These are phyloP conservation scores for Microchrysa polita DNA, from an alignment of 2,888 invertebrate species.

Conservation along the genomic window DNA sequence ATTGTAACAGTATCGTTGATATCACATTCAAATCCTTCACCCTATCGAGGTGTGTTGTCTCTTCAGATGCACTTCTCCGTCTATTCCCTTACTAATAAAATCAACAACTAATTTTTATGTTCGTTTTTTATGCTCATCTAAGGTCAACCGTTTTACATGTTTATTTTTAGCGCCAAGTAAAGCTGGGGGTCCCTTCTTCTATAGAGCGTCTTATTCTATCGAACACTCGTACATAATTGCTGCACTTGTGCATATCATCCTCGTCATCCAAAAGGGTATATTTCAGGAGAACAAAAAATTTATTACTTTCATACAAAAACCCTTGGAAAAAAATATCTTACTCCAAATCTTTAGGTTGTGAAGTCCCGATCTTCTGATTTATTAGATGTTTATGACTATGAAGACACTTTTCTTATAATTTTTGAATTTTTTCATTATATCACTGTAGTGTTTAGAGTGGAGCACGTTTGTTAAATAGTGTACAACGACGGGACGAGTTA, in stretches of 20 bases:
- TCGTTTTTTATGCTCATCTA: conserved; percentile 37
- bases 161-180: conserved; percentile 44
- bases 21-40: too few species aligned
- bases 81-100: background rate
- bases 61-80: too few species aligned
- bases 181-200: conserved; percentile 45
- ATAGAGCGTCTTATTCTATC: conserved; percentile 5
- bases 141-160: conserved; percentile 43
- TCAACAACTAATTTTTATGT: conserved; percentile 36
- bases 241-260: conserved; percentile 38
- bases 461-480: conserved; percentile 18
- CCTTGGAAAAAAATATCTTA: conserved; percentile 29
- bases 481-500: conserved; percentile 13
- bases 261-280: too few species aligned
- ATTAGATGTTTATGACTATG: conserved; percentile 45
- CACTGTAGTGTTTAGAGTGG: too few species aligned
- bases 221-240: conserved; percentile 40
- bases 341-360: conserved; percentile 39
- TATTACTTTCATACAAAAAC: background rate
- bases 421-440: background rate
- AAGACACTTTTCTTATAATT: conserved; percentile 37
- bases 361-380: conserved; percentile 45
- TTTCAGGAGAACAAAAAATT: too few species aligned
- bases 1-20: too few species aligned
- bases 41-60: conserved; percentile 6